A percentile compares a stretch with the other conserved stretches of the same genome.
Conservation (phyloP, 1,140 invertebrate species). For the Dolichoris vasculosae region DNA sequence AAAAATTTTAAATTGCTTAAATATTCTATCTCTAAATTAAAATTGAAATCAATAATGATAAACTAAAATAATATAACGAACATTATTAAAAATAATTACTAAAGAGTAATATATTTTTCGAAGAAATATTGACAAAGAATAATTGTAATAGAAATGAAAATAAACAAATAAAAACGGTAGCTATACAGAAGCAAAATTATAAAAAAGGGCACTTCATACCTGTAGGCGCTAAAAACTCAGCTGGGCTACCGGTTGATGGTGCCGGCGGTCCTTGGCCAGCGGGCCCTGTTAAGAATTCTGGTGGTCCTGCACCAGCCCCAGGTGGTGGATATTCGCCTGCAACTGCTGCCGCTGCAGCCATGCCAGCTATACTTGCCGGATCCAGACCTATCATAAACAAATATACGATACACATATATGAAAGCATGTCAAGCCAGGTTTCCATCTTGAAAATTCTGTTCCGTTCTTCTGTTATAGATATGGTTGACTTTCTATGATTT, state of each 20-base stretch:
- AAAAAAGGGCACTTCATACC: conserved; percentile 61
- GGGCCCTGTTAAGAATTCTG: conserved; percentile 76
- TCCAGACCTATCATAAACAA: conserved; percentile 75
- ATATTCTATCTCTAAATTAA: too few species aligned
- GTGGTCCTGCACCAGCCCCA: conserved; percentile 76
- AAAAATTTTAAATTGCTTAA: too few species aligned
- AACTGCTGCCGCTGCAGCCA: conserved; percentile 79
- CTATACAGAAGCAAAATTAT: conserved; percentile 7
- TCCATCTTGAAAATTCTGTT: background rate
- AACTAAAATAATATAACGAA: too few species aligned
- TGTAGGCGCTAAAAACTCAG: conserved; percentile 73
- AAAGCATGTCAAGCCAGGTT: background rate
- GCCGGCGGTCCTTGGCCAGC: conserved; percentile 77
- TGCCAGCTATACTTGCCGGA: conserved; percentile 79
- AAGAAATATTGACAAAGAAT: too few species aligned
- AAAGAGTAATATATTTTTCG: too few species aligned
- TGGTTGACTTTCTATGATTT: background rate
- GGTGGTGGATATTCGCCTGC: conserved; percentile 80
- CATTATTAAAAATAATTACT: too few species aligned
- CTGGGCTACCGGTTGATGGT: conserved; percentile 73
- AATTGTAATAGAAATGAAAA: background rate
- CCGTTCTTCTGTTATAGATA: too few species aligned
- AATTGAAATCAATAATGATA: too few species aligned
- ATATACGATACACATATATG: background rate
- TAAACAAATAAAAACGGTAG: background rate